Conservation (phyloP, 1,140 invertebrate genomes). For the Drosophila mojavensis region DNA sequence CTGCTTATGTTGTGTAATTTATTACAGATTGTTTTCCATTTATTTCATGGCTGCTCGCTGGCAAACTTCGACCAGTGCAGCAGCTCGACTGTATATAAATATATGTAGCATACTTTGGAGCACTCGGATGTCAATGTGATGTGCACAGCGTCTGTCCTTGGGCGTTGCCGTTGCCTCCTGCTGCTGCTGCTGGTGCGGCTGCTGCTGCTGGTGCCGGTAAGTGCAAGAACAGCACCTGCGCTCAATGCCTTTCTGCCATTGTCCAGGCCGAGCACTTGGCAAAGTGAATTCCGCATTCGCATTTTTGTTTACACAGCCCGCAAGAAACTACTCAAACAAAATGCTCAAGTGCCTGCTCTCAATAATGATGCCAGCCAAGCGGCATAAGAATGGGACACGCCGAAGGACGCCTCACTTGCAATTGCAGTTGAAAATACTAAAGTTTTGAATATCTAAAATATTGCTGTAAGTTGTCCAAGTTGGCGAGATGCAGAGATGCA, state of each 20-base stretch:
- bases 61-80: constrained; percentile 8
- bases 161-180: background rate
- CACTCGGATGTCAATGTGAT: constrained; percentile 21
- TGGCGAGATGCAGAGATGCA: constrained; percentile 12
- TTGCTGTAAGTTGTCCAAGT: constrained; percentile 12
- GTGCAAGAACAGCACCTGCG: constrained; percentile 68
- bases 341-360: constrained; percentile 59
- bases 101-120: constrained; percentile 44
- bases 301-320: constrained; percentile 51
- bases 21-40: constrained; percentile 6
- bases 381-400: constrained; percentile 10
- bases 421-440: constrained; percentile 50
- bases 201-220: constrained; percentile 23
- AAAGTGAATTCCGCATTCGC: constrained; percentile 51
- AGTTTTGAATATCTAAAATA: constrained; percentile 13
- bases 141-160: constrained; percentile 55
- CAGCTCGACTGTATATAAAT: constrained; percentile 24
- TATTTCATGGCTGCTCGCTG: background rate
- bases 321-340: constrained; percentile 63
- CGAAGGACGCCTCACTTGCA: constrained; percentile 47
- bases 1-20: background rate
- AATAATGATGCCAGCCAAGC: constrained; percentile 57
- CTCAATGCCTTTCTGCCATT: constrained; percentile 68
- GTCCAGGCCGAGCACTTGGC: constrained; percentile 38
- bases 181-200: constrained; percentile 7